Base-by-base conservation (phyloP, 2,888 invertebrate genomes). In the Podotricha telesiphe region DNA sequence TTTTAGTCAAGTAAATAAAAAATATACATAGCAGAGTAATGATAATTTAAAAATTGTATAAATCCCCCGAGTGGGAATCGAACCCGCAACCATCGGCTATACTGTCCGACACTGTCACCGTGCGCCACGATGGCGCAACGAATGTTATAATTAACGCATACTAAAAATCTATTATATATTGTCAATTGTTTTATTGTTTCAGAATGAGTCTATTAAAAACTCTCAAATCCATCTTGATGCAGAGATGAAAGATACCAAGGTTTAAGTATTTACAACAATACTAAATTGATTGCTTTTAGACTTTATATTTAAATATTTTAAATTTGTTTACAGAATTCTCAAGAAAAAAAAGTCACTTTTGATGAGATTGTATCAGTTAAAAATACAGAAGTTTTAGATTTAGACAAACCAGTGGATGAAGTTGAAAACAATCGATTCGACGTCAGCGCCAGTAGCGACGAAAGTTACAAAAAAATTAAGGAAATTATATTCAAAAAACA, bases 401-500 rank as follows among this genome's bases (percentile, higher is more conserved):
- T 67, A 7, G 53, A 62, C 48, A 65, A 69, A 50, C 19, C 42
- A 53, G 65, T 65, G 20, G 68, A 73, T 13, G 73, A 40, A n/a
- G 76, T 78, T 45, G 63, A 72, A 3, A 80, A 74, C 22, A 87
- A 80, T 68, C 81, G 84, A 73, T 40, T 82, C 13, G 75, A 88
- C 19, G 72, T 74, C 1, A 85, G 81, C 67, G 72, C 74, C 17
- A 79, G 71, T 0, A 85, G 78, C 51, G 70, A 73, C 0, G 70
- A 68, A n/a, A 73, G 58, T 47, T 73, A 68, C 13, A 59, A 70
- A 6, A 67, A 63, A 50, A 70, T 73, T 13, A 71, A 73, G 78
- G 84, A 88, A 48, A 86, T 84, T 79, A 80, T 88, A 67, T 73
- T 88, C 20, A 88, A 87, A 73, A 84, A 87, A 76, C 86, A 86